Evolutionary conservation across 2,113 vertebrate species (phyloP).

Genomic region (Chionomys nivalis): DNA sequence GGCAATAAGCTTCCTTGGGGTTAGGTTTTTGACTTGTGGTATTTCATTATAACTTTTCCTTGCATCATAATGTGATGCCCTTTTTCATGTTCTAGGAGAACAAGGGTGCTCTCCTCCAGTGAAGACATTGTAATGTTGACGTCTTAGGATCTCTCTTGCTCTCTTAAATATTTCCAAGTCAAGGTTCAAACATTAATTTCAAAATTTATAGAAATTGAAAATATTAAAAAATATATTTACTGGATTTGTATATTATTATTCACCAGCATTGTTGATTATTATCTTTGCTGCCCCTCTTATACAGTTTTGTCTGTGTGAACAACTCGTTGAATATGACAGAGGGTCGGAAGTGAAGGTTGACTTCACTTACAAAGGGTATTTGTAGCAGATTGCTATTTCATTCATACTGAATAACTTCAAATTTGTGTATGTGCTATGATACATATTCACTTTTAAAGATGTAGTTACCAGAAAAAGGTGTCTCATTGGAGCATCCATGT

Average conservation of each 20-base stretch:
- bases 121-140: neutral
- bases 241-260: neutral
- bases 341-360: rapidly evolving
- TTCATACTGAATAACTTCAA: neutral
- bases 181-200: neutral
- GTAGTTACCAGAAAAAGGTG: neutral
- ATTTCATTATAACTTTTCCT: neutral
- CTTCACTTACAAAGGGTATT: neutral
- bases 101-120: neutral
- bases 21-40: neutral
- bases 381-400: neutral
- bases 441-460: neutral
- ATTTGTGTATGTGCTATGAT: neutral
- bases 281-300: neutral
- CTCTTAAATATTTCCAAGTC: neutral
- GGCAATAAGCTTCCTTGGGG: neutral
- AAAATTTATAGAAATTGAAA: conserved; percentile 15
- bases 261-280: neutral
- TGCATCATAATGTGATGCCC: rapidly evolving
- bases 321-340: neutral
- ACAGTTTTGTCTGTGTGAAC: neutral
- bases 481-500: neutral
- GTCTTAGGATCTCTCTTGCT: neutral
- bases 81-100: neutral
- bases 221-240: neutral